Evolutionary conservation across 2,113 vertebrate genomes (phyloP), one percentile per base, ranked within the genome.

Genomic region (Cheirogaleus medius): DNA sequence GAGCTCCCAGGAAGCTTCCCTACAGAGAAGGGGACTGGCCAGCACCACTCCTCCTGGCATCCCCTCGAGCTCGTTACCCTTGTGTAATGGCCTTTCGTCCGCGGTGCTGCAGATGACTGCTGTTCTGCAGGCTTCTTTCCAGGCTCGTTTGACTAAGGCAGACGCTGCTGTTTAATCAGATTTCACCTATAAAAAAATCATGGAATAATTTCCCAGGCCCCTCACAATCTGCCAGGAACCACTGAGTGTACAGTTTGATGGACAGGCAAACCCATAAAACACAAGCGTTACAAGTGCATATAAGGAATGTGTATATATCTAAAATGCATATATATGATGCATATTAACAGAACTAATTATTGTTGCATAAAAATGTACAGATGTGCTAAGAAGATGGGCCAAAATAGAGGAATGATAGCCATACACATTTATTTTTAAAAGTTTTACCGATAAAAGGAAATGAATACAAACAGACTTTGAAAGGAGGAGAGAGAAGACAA

Each of bases 1-100:
- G 9, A 3, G 5, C 34, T 54, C 20, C 25, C 39, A 6, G 0
- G 0, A 1, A 7, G 14, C 11, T 34, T 2, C 13, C 39, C 8
- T 10, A 1, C 0, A 21, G 21, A 37, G 76, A 42, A 73, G 6
- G 11, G 63, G 29, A 66, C 74, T 14, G 18, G 42, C 47, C 29
- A 10, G 8, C 2, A 14, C 47, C 1, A 0, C 6, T 10, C 71
- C 39, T 69, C 63, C 25, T 34, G 32, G 56, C 18, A 47, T 25
- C 5, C 21, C 47, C 18, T 34, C 8, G 2, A 56, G 56, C 60
- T 73, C 39, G 21, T 58, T 25, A 34, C 8, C 8, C 9, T 64
- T 83, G 49, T 14, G 27, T 37, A 47, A 37, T 23, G 13, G 34
- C 39, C 68, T 90, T 86, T 91, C 63, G 54, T 93, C 60, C 21